Base-by-base conservation (phyloP, 1,140 invertebrate species). In the Belonocnema kinseyi region DNA sequence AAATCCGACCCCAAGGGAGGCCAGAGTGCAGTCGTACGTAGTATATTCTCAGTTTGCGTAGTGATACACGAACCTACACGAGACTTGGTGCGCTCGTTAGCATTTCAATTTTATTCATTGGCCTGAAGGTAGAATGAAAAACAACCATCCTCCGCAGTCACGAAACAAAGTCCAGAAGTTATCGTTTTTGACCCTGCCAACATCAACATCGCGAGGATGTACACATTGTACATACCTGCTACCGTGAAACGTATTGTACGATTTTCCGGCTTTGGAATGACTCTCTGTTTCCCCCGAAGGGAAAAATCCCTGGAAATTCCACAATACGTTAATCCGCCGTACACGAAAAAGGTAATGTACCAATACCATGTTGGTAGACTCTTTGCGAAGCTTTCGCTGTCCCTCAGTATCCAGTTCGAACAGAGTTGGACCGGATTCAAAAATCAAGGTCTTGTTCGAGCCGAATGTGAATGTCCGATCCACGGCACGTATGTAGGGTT, bases 41-140 rank as follows among this genome's bases (percentile, higher is more conserved):
- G 16, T 66, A 66, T 66, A 66, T 66, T 66, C 21, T 66, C 58
- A 66, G 58, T 66, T 66, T 66, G 26, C 26, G 26, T 66, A 66
- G 40, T 56, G 14, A 53, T 52, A 75, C 50, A 33, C 73, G 50
- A 75, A 70, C n/a, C 21, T 72, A 73, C 72, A 75, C 66, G 19
- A 46, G 16, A 74, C 75, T 70, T 74, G 26, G 61, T 26, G 50
- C 26, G 50, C 80, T 85, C 78, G 80, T 85, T 85, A 86, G 80
- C 81, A 80, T 82, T 85, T 86, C 83, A 86, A 85, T 83, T 83
- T 83, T 85, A 86, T 86, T 82, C 85, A 86, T 86, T 82, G 81
- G 76, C 77, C 58, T 66, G 74, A 73, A 26, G 71, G 77, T 54
- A 53, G 50, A 75, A 78, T 61, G 72, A 52, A 76, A 71, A 78